These are phyloP conservation scores for Perca flavescens DNA, from an alignment of 2,113 vertebrate genomes.

Conservation along the genomic window DNA sequence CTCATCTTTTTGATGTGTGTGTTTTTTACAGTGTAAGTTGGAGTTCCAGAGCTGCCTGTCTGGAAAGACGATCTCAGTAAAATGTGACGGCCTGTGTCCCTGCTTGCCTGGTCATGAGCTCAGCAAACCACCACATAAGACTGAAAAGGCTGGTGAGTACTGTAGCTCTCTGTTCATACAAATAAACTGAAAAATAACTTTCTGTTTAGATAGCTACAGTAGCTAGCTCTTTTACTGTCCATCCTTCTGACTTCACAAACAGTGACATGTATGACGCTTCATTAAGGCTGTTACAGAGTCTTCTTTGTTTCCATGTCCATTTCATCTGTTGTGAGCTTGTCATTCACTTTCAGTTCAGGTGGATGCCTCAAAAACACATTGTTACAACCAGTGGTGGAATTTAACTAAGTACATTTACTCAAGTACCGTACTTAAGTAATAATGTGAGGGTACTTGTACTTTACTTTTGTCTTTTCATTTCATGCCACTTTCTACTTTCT, in stretches of 20 bases:
- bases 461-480: too few relatives aligned
- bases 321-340: slow-evolving; percentile 11
- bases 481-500: too few relatives aligned
- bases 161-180: background rate
- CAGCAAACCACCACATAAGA: slow-evolving; percentile 77
- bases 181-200: background rate
- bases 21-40: slow-evolving; percentile 90
- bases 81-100: slow-evolving; percentile 93
- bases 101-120: slow-evolving; percentile 89
- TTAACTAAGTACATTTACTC: too few relatives aligned
- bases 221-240: background rate
- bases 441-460: too few relatives aligned
- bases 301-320: background rate
- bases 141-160: slow-evolving; percentile 89
- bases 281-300: background rate
- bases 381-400: too few relatives aligned
- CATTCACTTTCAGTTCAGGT: slow-evolving; percentile 8
- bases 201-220: background rate
- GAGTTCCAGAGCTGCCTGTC: slow-evolving; percentile 94
- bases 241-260: background rate
- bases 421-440: too few relatives aligned
- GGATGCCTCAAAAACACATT: slow-evolving; percentile 20
- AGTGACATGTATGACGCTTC: background rate
- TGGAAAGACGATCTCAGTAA: slow-evolving; percentile 88
- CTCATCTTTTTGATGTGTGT: background rate